These are phyloP conservation scores for Danio choprae DNA, from an alignment of 2,797 vertebrate species.

Conservation along the genomic window DNA sequence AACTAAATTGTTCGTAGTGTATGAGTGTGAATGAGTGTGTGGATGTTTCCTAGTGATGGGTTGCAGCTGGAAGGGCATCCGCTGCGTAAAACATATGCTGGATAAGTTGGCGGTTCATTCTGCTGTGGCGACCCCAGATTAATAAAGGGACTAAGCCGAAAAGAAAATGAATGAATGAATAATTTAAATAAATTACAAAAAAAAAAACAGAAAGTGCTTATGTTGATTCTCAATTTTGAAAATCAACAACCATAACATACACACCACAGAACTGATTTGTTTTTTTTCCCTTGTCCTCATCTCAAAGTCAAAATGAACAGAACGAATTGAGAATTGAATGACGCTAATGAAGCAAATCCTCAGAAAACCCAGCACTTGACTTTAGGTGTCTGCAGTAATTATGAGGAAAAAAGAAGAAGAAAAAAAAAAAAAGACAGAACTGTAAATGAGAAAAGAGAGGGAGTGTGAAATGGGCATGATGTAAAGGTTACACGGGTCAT, in stretches of 20 bases:
- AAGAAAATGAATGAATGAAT: too few relatives aligned
- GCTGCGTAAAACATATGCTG: too few relatives aligned
- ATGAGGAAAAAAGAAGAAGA: constrained; percentile 29
- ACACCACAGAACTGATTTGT: background rate
- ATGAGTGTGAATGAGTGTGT: too few relatives aligned
- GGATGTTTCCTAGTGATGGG: too few relatives aligned
- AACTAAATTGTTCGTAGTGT: too few relatives aligned
- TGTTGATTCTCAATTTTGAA: background rate
- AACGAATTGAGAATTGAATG: background rate
- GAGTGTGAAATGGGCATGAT: background rate
- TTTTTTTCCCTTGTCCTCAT: background rate
- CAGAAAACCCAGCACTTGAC: constrained; percentile 22
- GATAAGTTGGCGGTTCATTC: too few relatives aligned
- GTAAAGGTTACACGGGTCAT: background rate
- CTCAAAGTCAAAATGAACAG: background rate
- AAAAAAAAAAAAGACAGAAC: constrained; percentile 6
- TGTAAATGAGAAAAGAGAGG: background rate
- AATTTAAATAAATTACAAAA: background rate
- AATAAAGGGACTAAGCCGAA: too few relatives aligned
- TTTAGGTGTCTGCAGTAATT: constrained; percentile 47
- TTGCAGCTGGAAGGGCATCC: too few relatives aligned
- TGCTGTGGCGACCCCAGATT: too few relatives aligned
- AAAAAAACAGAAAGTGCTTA: background rate
- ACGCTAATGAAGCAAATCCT: constrained; percentile 30
- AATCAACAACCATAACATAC: background rate